These are phyloP conservation scores for Muscicapa comitata DNA, from an alignment of 2,797 vertebrate species.

Conservation along the genomic window DNA sequence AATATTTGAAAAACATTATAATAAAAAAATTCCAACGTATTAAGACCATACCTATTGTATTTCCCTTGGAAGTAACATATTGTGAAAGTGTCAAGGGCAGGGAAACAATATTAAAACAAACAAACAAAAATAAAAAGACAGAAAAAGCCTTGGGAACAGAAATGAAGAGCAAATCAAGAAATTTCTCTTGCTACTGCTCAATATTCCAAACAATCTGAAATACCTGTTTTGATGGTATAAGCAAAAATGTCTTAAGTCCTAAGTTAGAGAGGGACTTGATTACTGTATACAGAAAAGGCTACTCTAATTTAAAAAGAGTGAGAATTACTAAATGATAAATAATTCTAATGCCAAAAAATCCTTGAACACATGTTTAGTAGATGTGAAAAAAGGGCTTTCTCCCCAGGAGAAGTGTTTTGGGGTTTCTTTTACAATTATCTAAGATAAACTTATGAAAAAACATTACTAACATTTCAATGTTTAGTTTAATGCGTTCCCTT, in stretches of 20 bases:
- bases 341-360: neutral
- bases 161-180: neutral
- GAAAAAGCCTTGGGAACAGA: neutral
- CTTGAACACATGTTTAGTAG: neutral
- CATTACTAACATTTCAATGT: neutral
- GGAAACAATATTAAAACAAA: neutral
- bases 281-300: neutral
- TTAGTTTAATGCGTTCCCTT: neutral
- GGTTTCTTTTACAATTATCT: neutral
- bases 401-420: neutral
- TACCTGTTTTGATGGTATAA: neutral
- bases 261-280: neutral
- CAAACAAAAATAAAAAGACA: neutral
- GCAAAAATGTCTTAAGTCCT: neutral
- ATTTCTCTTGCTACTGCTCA: neutral
- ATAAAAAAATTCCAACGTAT: accelerated
- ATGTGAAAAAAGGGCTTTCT: neutral
- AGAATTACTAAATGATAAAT: neutral
- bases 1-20: neutral
- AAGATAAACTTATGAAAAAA: neutral
- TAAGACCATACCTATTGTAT: neutral
- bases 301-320: neutral
- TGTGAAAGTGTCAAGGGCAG: neutral
- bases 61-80: neutral
- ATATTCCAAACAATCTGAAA: neutral